These are phyloP conservation scores for Falcunculus frontatus DNA, from an alignment of 2,113 vertebrate species.

Conservation along the genomic window DNA sequence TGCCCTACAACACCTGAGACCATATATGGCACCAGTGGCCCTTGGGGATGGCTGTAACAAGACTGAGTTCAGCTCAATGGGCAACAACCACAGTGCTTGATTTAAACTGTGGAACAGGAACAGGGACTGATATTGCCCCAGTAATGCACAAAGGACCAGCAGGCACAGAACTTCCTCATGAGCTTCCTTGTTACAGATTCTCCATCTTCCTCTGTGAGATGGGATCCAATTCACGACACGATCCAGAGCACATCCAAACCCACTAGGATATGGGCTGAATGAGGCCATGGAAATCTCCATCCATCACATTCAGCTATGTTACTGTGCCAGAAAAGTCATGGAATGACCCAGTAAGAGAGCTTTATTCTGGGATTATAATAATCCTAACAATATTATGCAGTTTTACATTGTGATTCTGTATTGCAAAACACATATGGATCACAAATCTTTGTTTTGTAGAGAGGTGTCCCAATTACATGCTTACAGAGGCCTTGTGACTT, in stretches of 20 bases:
- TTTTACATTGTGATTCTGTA: neutral
- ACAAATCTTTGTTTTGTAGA: neutral
- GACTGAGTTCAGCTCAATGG: neutral
- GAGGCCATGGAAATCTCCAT: neutral
- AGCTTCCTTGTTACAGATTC: neutral
- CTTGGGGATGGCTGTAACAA: neutral
- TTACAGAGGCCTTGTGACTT: neutral
- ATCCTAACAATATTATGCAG: neutral
- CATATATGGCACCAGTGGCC: fast-evolving
- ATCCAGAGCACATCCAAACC: neutral
- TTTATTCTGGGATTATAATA: neutral
- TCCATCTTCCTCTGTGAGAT: fast-evolving
- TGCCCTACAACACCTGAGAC: neutral
- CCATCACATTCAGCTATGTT: neutral
- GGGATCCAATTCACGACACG: neutral
- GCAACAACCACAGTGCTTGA: neutral
- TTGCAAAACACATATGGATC: neutral
- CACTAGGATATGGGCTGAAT: neutral
- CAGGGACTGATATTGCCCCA: neutral
- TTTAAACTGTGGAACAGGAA: neutral
- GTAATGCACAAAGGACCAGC: neutral
- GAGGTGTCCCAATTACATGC: neutral
- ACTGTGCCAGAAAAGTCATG: neutral
- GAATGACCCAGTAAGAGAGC: neutral
- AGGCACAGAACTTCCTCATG: neutral